Base-by-base conservation (phyloP, 2,113 vertebrate species). In the Smithornis capensis region DNA sequence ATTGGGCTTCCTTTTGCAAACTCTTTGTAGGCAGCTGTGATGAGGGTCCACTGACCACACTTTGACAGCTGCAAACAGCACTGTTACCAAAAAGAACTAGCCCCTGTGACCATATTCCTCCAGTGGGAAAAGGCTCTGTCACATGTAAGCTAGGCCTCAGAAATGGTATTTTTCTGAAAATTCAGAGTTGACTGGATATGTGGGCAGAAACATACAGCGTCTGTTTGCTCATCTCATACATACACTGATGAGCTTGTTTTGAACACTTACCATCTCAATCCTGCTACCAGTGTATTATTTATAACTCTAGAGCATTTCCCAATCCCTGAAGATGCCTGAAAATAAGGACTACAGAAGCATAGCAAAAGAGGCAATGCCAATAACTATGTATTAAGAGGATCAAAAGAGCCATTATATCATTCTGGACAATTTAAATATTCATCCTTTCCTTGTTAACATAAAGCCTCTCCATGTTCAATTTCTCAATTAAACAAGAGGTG, bases 371-470 rank as follows among this genome's bases (percentile, higher is more conserved):
- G 63, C 24, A 92, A 88, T 33, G 53, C 67, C 74, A 79, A 7
- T 40, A 86, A 82, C 73, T 70, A 40, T 13, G 49, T 56, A 55
- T 49, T 35, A 85, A 88, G 73, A 73, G 89, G 62, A 87, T 83
- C 86, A 71, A 62, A 96, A 96, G 67, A 64, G 64, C 82, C 71
- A 85, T 83, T 90, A 94, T 28, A 85, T 40, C 16, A 4, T 92
- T 94, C 87, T 64, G 84, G 55, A 7, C 77, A 71, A 93, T 93
- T 96, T 93, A 96, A 96, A 96, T 95, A 96, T 89, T 96, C 84
- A 95, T 96, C 81, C 68, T 90, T 94, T 96, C 56, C 88, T 80
- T 90, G 83, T 88, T 94, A 96, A 96, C 82, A 83, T 45, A 89
- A 96, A 96, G 74, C 59, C 47, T 92, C 80, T 90, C 57, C 87